These are phyloP conservation scores for Tragulus kanchil DNA, from an alignment of 2,113 vertebrate genomes.

Conservation along the genomic window DNA sequence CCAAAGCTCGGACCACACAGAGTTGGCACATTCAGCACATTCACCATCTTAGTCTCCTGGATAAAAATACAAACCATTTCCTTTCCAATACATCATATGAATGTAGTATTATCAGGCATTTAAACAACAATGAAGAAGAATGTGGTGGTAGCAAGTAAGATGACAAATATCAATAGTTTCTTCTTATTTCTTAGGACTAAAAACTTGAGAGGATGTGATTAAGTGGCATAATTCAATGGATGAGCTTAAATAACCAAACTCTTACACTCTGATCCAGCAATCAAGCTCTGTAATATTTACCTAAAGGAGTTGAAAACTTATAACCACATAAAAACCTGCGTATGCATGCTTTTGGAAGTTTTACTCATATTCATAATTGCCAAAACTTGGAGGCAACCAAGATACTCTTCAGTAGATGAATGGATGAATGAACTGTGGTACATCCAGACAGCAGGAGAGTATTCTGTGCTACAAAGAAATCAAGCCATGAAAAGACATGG, in stretches of 20 bases:
- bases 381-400: too few relatives aligned
- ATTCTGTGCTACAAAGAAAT: too few relatives aligned
- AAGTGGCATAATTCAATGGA: background rate
- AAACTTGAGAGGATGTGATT: background rate
- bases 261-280: background rate
- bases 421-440: too few relatives aligned
- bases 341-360: too few relatives aligned
- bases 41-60: background rate
- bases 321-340: too few relatives aligned
- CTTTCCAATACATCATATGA: background rate
- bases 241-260: background rate
- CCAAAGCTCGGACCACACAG: background rate
- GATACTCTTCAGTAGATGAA: too few relatives aligned
- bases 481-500: background rate
- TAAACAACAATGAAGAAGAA: background rate
- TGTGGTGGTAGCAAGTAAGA: background rate
- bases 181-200: background rate
- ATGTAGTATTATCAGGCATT: background rate
- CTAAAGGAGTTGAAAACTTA: too few relatives aligned
- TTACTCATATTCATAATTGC: too few relatives aligned
- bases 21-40: background rate
- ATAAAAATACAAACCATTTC: background rate
- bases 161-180: background rate
- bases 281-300: background rate
- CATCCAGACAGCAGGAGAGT: too few relatives aligned